Conservation (phyloP, 2,113 vertebrate species). For the Hydrochoerus hydrochaeris region DNA sequence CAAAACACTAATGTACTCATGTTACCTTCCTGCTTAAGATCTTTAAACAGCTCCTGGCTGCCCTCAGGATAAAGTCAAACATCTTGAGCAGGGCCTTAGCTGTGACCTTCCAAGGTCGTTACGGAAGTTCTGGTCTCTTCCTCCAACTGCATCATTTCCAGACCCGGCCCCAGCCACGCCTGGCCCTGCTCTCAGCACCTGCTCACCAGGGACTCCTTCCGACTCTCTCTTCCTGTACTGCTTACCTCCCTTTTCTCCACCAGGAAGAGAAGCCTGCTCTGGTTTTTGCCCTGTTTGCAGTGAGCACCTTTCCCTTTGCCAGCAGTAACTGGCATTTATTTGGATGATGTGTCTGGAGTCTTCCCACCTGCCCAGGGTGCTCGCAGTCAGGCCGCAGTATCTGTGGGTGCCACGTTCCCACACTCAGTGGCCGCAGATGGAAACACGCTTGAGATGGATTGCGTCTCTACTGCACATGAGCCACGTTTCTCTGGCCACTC, state of each 20-base stretch:
- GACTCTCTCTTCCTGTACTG: neutral
- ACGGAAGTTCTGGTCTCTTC: neutral
- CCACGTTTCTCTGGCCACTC: neutral
- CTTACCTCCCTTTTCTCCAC: neutral
- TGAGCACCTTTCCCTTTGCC: neutral
- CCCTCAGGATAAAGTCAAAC: constrained; percentile 71
- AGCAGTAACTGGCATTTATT: neutral
- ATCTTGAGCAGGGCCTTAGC: constrained; percentile 60
- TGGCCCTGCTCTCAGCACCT: neutral
- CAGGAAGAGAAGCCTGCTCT: neutral
- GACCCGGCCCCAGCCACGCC: neutral
- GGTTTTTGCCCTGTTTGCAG: neutral
- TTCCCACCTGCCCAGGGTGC: neutral
- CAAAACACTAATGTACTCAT: constrained; percentile 71
- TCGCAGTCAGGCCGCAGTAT: neutral
- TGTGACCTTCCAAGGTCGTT: constrained; percentile 60
- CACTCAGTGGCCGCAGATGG: neutral
- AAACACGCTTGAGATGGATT: neutral
- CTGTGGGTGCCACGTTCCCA: too few relatives aligned
- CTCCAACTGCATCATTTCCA: neutral
- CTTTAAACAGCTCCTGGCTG: constrained; percentile 70
- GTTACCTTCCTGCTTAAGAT: constrained; percentile 72
- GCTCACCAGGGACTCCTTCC: neutral
- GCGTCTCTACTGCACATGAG: neutral
- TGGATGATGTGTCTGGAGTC: neutral